phyloP scores from a whole-genome alignment of 2,888 invertebrate species.

The Marronus borbonicus region DNA sequence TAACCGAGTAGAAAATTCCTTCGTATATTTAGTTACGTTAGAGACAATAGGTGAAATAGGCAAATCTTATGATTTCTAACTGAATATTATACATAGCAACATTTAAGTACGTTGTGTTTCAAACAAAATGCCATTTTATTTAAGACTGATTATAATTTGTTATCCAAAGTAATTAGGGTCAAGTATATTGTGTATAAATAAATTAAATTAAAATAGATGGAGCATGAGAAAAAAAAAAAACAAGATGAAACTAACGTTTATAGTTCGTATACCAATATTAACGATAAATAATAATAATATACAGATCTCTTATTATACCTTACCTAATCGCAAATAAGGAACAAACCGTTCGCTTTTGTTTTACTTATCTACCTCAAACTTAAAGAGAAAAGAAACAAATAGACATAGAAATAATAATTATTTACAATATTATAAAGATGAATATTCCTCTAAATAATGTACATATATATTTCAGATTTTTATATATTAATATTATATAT shows the following conservation, averaged over 20 bases:
- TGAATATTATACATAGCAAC: conserved; percentile 17
- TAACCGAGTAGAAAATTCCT: neutral
- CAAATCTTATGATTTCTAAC: conserved; percentile 17
- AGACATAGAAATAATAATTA: conserved; percentile 49
- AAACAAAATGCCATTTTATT: conserved; percentile 67
- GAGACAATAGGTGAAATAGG: neutral
- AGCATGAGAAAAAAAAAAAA: conserved; percentile 13
- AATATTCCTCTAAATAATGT: conserved; percentile 44
- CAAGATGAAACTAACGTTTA: conserved; percentile 28
- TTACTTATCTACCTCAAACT: conserved; percentile 65
- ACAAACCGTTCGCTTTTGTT: conserved; percentile 59
- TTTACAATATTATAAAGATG: conserved; percentile 49
- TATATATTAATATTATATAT: conserved; percentile 62
- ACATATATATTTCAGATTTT: conserved; percentile 62
- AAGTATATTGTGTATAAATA: conserved; percentile 49
- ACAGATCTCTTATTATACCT: conserved; percentile 57
- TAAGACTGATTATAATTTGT: conserved; percentile 69
- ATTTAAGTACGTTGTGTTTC: conserved; percentile 45
- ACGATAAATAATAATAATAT: conserved; percentile 41
- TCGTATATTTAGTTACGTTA: neutral
- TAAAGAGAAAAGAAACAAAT: conserved; percentile 49
- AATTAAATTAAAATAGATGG: conserved; percentile 29
- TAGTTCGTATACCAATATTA: conserved; percentile 40
- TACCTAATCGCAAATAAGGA: conserved; percentile 27
- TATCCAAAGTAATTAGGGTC: conserved; percentile 64